Evolutionary conservation across 2,797 vertebrate species (phyloP).

Genomic region (Falco berigora): DNA sequence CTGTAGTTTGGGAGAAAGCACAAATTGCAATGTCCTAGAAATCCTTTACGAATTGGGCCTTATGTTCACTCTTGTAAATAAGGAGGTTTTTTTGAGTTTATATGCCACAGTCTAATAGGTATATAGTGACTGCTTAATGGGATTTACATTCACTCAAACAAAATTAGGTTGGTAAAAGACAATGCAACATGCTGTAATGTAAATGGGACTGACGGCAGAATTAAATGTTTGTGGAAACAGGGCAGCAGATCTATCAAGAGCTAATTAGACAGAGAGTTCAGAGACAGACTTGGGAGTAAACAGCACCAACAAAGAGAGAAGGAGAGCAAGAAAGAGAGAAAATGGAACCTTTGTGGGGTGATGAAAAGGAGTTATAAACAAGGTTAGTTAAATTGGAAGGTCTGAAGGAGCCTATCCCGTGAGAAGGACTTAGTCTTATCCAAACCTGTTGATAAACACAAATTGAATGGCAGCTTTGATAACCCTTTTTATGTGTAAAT

Average conservation of each 20-base stretch:
- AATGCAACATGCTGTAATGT: constrained; percentile 75
- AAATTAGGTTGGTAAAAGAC: constrained; percentile 80
- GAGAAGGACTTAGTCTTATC: constrained; percentile 59
- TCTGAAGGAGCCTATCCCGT: constrained; percentile 49
- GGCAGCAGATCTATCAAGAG: constrained; percentile 79
- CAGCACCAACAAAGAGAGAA: constrained; percentile 69
- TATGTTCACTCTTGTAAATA: constrained; percentile 65
- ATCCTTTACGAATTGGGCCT: constrained; percentile 62
- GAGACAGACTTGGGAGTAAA: constrained; percentile 73
- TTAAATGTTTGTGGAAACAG: constrained; percentile 82
- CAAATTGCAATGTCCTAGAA: constrained; percentile 59
- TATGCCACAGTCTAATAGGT: constrained; percentile 74
- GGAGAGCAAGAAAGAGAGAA: constrained; percentile 37
- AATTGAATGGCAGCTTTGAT: constrained; percentile 50
- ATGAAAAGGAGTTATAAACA: constrained; percentile 68
- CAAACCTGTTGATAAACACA: constrained; percentile 62
- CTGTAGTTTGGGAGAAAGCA: constrained; percentile 41
- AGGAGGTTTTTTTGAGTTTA: constrained; percentile 65
- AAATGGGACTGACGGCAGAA: constrained; percentile 77
- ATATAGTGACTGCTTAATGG: constrained; percentile 78
- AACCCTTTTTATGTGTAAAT: constrained; percentile 20
- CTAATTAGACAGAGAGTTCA: constrained; percentile 80
- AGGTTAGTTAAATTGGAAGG: constrained; percentile 71
- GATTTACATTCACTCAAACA: constrained; percentile 80
- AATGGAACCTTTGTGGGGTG: constrained; percentile 62